A percentile compares a stretch with the other conserved stretches of the same genome.
phyloP scores from a whole-genome alignment of 2,888 invertebrate species.

The Tachystola acroxantha region DNA sequence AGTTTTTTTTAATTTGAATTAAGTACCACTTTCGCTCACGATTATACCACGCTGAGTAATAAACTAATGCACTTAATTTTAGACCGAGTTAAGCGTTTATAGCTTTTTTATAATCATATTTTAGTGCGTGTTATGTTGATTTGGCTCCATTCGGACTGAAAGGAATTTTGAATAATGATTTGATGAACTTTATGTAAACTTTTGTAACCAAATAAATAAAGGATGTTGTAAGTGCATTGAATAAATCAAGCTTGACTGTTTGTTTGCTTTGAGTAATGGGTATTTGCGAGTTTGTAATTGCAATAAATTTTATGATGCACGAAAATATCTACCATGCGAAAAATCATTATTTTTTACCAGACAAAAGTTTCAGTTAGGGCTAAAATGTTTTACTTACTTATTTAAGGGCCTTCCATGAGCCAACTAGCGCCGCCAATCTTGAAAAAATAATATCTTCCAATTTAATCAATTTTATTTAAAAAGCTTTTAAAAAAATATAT shows the following conservation, averaged over 20 bases:
- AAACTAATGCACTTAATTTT: slow-evolving; percentile 71
- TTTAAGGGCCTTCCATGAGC: too few species aligned
- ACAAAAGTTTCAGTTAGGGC: too few species aligned
- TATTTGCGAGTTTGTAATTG: slow-evolving; percentile 5
- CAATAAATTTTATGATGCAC: too few species aligned
- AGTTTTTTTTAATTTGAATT: too few species aligned
- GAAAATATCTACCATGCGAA: too few species aligned
- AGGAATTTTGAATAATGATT: slow-evolving; percentile 40
- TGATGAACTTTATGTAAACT: slow-evolving; percentile 36
- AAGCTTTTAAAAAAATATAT: too few species aligned
- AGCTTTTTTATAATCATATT: slow-evolving; percentile 68
- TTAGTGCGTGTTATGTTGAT: slow-evolving; percentile 45
- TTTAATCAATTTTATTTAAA: too few species aligned
- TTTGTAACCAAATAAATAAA: slow-evolving; percentile 19
- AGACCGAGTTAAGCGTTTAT: slow-evolving; percentile 52
- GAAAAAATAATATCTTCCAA: too few species aligned
- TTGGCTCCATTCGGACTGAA: slow-evolving; percentile 25
- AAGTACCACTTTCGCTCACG: slow-evolving; percentile 25
- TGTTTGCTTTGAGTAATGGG: slow-evolving; percentile 10
- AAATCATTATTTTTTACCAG: too few species aligned
- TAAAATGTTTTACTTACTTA: too few species aligned
- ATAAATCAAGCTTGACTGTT: slow-evolving; percentile 28
- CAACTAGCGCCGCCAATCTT: too few species aligned
- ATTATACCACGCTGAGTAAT: slow-evolving; percentile 49
- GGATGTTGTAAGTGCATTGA: slow-evolving; percentile 25